Evolutionary conservation across 2,113 vertebrate species (phyloP).

Genomic region (Zosterops pallidus): DNA sequence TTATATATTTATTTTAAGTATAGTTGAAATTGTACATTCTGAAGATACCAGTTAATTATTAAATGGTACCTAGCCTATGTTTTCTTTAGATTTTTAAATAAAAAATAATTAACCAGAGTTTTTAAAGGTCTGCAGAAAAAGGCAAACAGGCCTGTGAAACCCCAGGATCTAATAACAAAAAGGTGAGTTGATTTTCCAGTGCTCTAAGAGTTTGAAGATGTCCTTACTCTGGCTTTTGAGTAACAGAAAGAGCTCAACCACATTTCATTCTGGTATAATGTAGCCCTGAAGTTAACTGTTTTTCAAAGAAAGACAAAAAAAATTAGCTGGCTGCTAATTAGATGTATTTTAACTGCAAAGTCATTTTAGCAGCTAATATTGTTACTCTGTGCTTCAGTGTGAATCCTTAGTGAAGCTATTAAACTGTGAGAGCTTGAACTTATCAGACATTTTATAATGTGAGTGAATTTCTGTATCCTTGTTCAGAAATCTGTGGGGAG

Average conservation of each 20-base stretch:
- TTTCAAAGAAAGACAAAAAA: slow-evolving; percentile 16
- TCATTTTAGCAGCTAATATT: slow-evolving; percentile 70
- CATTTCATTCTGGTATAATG: slow-evolving; percentile 2
- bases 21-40: background rate
- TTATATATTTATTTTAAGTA: background rate
- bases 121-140: slow-evolving; percentile 49
- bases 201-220: background rate
- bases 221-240: background rate
- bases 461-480: background rate
- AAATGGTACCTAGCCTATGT: background rate
- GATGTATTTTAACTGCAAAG: slow-evolving; percentile 73
- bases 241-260: background rate
- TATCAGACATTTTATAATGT: slow-evolving; percentile 18
- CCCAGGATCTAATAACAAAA: slow-evolving; percentile 33
- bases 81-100: slow-evolving; percentile 42
- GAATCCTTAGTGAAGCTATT: slow-evolving; percentile 60
- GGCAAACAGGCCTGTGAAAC: background rate
- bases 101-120: slow-evolving; percentile 49
- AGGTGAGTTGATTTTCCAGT: background rate
- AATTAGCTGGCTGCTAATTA: slow-evolving; percentile 68
- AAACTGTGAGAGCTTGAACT: slow-evolving; percentile 38
- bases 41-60: slow-evolving; percentile 31
- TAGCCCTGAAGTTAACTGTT: slow-evolving; percentile 41
- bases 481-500: slow-evolving; percentile 37
- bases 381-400: slow-evolving; percentile 64